phyloP scores from a whole-genome alignment of 64 coral and sea anemone genomes.

The Anthopleura sola region DNA sequence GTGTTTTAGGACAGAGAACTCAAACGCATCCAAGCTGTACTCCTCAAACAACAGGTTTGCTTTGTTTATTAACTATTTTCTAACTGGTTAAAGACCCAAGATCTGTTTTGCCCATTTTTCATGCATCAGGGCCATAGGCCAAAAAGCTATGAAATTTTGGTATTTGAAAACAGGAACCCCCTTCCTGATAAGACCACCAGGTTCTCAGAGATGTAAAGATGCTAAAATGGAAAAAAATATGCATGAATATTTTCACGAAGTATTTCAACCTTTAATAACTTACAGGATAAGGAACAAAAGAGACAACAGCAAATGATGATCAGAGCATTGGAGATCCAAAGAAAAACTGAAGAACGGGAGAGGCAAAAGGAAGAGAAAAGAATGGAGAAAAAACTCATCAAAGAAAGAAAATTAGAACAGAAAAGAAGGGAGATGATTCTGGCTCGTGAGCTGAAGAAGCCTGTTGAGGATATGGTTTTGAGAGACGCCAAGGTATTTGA shows the following conservation, averaged over 20 bases:
- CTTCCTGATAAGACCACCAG: too few relatives aligned
- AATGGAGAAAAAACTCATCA: slow-evolving; percentile 87
- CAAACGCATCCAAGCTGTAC: slow-evolving; percentile 87
- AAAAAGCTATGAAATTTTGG: too few relatives aligned
- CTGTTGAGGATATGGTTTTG: slow-evolving; percentile 97
- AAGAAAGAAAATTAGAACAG: slow-evolving; percentile 98
- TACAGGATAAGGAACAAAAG: slow-evolving; percentile 59
- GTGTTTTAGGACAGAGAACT: slow-evolving; percentile 89
- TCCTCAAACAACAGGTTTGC: slow-evolving; percentile 92
- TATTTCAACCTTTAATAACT: neutral
- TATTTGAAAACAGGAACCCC: neutral
- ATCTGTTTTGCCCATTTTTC: too few relatives aligned
- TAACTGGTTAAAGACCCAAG: too few relatives aligned
- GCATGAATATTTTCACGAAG: neutral
- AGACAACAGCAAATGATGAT: slow-evolving; percentile 74
- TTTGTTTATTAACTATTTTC: neutral
- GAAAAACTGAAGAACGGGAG: slow-evolving; percentile 77
- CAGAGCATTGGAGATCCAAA: slow-evolving; percentile 46
- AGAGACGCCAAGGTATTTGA: slow-evolving; percentile 84
- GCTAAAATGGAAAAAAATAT: too few relatives aligned
- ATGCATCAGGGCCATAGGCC: too few relatives aligned
- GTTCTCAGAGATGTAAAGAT: neutral
- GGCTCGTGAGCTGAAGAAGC: slow-evolving; percentile 94
- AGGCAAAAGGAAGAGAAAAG: slow-evolving; percentile 92
- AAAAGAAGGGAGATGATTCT: slow-evolving; percentile 98